Evolutionary conservation across 2,113 vertebrate genomes (phyloP).

Genomic region (Pogona vitticeps): DNA sequence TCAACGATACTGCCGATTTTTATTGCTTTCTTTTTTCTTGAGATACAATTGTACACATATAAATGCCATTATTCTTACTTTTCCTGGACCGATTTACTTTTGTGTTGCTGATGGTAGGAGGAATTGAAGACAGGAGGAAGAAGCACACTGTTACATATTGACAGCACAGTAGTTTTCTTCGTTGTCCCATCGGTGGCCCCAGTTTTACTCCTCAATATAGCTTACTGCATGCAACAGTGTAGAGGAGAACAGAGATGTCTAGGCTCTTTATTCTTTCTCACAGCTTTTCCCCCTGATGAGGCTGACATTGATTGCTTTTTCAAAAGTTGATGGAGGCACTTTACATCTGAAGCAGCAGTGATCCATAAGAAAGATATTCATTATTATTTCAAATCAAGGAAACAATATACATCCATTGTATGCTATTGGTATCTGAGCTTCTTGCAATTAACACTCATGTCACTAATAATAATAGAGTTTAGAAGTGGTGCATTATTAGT

Average conservation of each 20-base stretch:
- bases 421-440: neutral
- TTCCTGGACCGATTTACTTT: neutral
- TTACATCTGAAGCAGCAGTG: neutral
- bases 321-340: neutral
- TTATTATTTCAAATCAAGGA: neutral
- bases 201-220: neutral
- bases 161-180: neutral
- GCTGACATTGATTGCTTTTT: neutral
- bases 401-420: neutral
- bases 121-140: neutral
- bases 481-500: too few relatives aligned
- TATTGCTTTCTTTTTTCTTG: slow-evolving; percentile 27
- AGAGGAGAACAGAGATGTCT: neutral
- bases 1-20: slow-evolving; percentile 36
- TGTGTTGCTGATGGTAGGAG: neutral
- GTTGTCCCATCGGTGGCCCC: rapidly evolving
- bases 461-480: neutral
- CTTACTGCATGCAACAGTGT: neutral
- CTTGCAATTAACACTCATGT: neutral
- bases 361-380: too few relatives aligned
- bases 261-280: neutral
- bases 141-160: neutral
- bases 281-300: neutral
- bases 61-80: neutral
- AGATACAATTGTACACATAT: slow-evolving; percentile 38